Evolutionary conservation across 2,113 vertebrate species (phyloP), one percentile per base, ranked within the genome.

Genomic region (Etia nguti): DNA sequence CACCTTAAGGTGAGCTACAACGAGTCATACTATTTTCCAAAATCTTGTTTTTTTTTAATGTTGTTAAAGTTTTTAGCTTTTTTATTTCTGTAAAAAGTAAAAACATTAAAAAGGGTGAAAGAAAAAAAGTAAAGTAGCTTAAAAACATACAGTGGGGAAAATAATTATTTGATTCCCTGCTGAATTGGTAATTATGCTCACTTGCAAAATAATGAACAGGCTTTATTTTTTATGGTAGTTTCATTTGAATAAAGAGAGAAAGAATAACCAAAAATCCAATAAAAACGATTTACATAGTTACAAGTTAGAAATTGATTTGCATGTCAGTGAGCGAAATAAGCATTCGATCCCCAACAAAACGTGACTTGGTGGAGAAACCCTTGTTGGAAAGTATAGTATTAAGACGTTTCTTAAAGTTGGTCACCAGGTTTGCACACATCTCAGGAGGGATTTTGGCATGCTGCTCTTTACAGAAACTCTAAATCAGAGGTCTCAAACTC

Each of bases 51-150:
- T 54, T n/a, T 43, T 73, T 75, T 11, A n/a, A 34, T 36, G 18
- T 65, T 59, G 0, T 29, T 38, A 48, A 20, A 5, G 24, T 2
- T 48, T 75, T 75, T 48, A 75, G 41, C 8, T 16, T 73, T 16
- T 46, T 26, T 10, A 26, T 46, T 48, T 73, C 0, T 16, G 38
- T 46, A 73, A 46, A 43, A 73, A 13, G 60, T 68, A 68, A 68
- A 73, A 73, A 26, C 22, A 46, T 75, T 48, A 48, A 75, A 75
- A 43, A 0, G 41, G 4, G 22, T 70, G 15, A 65, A 22, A 68
- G 11, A 0, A 0, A 0, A 3, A 41, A 68, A 38, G 20, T 6
- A 68, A 38, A 38, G 34, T 38, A 68, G 20, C 34, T 38, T 68
- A 68, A 68, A 65, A 68, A 68, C 6, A 65, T 65, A 38, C 31